Base-by-base conservation (phyloP, 2,888 invertebrate species). In the Mesochorus sp. region DNA sequence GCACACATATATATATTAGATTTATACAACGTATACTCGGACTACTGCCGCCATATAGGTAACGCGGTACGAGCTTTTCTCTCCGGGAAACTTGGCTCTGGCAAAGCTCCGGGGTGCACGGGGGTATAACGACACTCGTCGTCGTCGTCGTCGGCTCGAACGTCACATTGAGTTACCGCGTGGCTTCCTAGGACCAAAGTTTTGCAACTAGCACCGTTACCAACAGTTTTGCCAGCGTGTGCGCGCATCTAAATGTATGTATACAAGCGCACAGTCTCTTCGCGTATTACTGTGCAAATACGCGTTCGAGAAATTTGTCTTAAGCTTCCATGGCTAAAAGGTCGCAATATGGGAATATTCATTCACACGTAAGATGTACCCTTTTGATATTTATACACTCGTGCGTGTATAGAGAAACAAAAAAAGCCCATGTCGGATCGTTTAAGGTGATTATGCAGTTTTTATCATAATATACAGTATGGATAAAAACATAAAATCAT, bases 121-220 rank as follows among this genome's bases (percentile, higher is more conserved):
- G n/a, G 55, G 31, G 31, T 74, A 66, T 76, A 78, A 82, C 82
- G 76, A 80, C 66, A 70, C 76, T 66, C 59, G 76, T 71, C 76
- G 64, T 78, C 76, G 73, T 37, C 21, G 64, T 49, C 66, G 68
- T 80, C 80, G 76, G 81, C 62, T 84, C 82, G 78, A 83, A 83
- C 82, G 83, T 86, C 85, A 84, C 81, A 76, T 80, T 80, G 81
- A 85, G 82, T 85, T 86, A 83, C 80, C 81, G 80, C 80, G 80
- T 44, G 31, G 59, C 80, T 68, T 80, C 67, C 64, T 79, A 84
- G 79, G 80, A 80, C 72, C 37, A 82, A 84, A 84, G 81, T 86
- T 84, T 76, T 44, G 19, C 57, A 49, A 70, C 70, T 70, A 59
- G 57, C 57, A 19, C 28, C 49, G 62, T 42, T 70, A 64, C 71